Conservation (phyloP, 2,888 invertebrate species). For the Agonopterix alstromeriana region DNA sequence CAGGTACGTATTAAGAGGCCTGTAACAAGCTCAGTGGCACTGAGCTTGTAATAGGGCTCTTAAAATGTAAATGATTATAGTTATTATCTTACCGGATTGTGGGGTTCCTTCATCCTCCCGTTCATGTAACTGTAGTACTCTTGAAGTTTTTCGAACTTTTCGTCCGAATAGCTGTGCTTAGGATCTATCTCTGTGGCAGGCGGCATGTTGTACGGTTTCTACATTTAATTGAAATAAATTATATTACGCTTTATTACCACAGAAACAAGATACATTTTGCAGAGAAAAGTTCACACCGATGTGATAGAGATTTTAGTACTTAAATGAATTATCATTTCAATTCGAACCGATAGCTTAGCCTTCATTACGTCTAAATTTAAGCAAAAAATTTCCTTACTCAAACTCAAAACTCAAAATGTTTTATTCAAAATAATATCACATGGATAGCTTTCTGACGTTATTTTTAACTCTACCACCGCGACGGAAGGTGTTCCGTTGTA, state of each 20-base stretch:
- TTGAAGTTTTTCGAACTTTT: constrained; percentile 51
- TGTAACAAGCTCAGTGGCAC: no score
- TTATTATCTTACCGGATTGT: constrained; percentile 47
- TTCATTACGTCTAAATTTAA: background rate
- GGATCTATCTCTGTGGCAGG: constrained; percentile 44
- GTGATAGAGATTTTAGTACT: no score
- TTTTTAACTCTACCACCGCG: no score
- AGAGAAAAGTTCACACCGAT: background rate
- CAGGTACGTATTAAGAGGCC: no score
- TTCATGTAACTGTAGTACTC: constrained; percentile 61
- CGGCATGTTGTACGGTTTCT: constrained; percentile 66
- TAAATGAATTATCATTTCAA: no score
- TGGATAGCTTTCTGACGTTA: no score
- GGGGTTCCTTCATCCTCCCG: constrained; percentile 56
- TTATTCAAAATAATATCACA: no score
- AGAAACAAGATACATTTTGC: background rate
- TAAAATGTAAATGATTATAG: no score
- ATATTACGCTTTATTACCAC: background rate
- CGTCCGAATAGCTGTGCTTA: constrained; percentile 52
- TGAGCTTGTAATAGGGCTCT: no score
- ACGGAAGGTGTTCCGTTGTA: no score
- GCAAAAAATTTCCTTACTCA: background rate
- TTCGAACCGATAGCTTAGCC: background rate
- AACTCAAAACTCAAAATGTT: background rate
- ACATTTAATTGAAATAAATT: background rate